Evolutionary conservation across 2,888 invertebrate genomes (phyloP).

Genomic region (Caenorhabditis uteleia): DNA sequence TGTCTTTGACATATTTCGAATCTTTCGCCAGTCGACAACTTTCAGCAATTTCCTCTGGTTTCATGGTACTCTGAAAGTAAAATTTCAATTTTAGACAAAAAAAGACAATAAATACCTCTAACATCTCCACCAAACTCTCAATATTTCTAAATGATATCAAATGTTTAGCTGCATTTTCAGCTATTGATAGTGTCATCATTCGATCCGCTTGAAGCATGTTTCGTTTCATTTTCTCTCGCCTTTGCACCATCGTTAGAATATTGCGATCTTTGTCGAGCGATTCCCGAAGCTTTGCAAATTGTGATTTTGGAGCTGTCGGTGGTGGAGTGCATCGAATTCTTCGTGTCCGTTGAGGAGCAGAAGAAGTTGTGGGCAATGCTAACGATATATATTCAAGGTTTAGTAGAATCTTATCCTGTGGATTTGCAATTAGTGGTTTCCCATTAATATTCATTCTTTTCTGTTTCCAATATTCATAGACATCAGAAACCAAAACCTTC

Average conservation of each 20-base stretch:
- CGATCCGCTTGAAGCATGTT: neutral
- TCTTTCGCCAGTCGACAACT: neutral
- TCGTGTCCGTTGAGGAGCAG: neutral
- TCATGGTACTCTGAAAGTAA: slow-evolving; percentile 1
- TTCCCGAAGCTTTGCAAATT: neutral
- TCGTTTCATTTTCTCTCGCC: slow-evolving; percentile 15
- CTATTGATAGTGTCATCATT: neutral
- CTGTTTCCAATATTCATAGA: slow-evolving; percentile 92
- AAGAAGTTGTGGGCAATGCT: neutral
- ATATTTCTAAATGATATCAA: neutral
- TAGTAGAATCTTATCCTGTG: slow-evolving; percentile 19
- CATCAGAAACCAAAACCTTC: slow-evolving; percentile 70
- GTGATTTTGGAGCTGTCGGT: neutral
- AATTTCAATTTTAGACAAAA: neutral
- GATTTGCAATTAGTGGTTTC: slow-evolving; percentile 26
- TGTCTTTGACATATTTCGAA: too few species aligned
- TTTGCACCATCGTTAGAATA: slow-evolving; percentile 9
- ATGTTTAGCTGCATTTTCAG: neutral
- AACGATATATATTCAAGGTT: neutral
- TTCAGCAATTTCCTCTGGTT: neutral
- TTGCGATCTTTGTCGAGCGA: slow-evolving; percentile 7
- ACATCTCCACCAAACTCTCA: neutral
- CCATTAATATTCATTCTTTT: slow-evolving; percentile 76
- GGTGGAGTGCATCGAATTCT: slow-evolving; percentile 2
- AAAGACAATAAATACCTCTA: slow-evolving; percentile 2